These are phyloP conservation scores for Masticophis lateralis DNA, from an alignment of 2,797 vertebrate species.

Conservation along the genomic window DNA sequence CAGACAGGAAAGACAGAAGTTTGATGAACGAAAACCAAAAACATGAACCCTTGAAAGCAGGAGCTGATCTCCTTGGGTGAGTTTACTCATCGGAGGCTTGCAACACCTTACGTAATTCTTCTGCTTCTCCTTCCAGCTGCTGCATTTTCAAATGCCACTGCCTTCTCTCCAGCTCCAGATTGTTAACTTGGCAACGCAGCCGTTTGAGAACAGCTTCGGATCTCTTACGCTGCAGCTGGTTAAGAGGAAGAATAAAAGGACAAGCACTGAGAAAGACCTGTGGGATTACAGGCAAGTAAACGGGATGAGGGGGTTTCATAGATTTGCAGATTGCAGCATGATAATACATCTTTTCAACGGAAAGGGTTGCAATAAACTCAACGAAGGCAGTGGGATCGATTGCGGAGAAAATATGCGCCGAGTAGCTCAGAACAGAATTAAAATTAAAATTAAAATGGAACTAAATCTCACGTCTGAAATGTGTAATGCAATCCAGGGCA, in stretches of 20 bases:
- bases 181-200: slow-evolving; percentile 84
- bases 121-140: slow-evolving; percentile 76
- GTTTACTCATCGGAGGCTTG: slow-evolving; percentile 32
- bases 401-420: background rate
- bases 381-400: rapidly evolving
- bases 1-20: background rate
- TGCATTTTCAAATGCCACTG: slow-evolving; percentile 77
- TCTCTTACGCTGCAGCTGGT: slow-evolving; percentile 86
- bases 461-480: background rate
- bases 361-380: background rate
- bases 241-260: slow-evolving; percentile 24
- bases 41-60: background rate
- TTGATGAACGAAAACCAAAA: background rate
- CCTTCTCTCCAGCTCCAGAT: slow-evolving; percentile 75
- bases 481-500: no score
- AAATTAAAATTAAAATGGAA: slow-evolving; percentile 18
- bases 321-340: background rate
- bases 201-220: slow-evolving; percentile 84
- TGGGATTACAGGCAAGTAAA: background rate
- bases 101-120: slow-evolving; percentile 72
- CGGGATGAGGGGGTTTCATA: background rate
- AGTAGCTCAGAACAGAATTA: background rate
- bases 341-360: rapidly evolving
- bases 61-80: background rate
- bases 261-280: background rate